A percentile compares a stretch with the other conserved stretches of the same genome.
phyloP scores from a whole-genome alignment of 2,888 invertebrate genomes.

The Tinea pellionella region DNA sequence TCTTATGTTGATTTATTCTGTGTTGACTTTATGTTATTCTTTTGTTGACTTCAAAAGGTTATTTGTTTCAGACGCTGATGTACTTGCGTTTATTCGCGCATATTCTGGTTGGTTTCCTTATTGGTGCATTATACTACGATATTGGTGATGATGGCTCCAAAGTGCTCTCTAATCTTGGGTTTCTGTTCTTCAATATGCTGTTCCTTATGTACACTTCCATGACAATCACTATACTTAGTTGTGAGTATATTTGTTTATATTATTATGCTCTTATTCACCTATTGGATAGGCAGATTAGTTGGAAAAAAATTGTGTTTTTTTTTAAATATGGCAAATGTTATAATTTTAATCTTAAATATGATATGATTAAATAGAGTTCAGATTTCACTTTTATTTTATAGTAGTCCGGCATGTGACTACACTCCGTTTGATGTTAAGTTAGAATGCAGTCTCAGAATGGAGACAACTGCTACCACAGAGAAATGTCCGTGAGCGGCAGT shows the following conservation, averaged over 20 bases:
- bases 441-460: no score
- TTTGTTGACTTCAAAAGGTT: background rate
- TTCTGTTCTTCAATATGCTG: conserved; percentile 97
- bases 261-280: background rate
- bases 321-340: no score
- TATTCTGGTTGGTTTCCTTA: conserved; percentile 91
- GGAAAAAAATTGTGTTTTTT: background rate
- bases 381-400: no score
- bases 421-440: no score
- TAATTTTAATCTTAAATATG: no score
- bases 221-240: conserved; percentile 98
- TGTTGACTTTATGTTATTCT: background rate
- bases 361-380: no score
- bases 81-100: conserved; percentile 94
- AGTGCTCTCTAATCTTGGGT: conserved; percentile 95
- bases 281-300: background rate
- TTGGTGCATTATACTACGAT: conserved; percentile 94
- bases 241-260: conserved; percentile 68
- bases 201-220: conserved; percentile 99
- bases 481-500: no score
- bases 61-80: conserved; percentile 86
- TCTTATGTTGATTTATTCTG: no score
- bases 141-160: conserved; percentile 97
- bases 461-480: no score
- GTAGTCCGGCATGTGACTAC: no score